Percentiles rank a stretch among this genome's conserved stretches.
These are phyloP conservation scores for Fragum whitleyi DNA, from an alignment of 2,888 invertebrate species.

Conservation along the genomic window DNA sequence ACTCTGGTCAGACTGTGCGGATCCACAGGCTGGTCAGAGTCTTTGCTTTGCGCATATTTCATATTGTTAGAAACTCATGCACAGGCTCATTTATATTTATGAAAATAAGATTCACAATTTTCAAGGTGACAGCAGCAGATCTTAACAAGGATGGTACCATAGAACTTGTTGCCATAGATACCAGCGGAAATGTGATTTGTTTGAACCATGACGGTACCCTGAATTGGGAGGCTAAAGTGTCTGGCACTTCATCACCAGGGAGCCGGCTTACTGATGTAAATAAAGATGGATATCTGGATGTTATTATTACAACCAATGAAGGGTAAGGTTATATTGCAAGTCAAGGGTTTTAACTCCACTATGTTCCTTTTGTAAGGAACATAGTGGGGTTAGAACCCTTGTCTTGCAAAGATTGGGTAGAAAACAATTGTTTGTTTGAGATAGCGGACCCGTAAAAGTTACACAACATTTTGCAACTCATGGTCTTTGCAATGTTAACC, in stretches of 20 bases:
- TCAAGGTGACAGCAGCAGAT: slow-evolving; percentile 80
- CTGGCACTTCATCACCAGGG: slow-evolving; percentile 76
- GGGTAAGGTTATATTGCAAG: slow-evolving; percentile 77
- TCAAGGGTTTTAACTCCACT: no score
- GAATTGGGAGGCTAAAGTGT: slow-evolving; percentile 76
- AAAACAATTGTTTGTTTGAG: background rate
- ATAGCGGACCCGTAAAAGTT: no score
- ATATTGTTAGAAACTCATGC: no score
- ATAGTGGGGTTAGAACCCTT: no score
- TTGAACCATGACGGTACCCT: slow-evolving; percentile 69
- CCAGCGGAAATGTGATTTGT: slow-evolving; percentile 79
- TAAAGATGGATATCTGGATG: slow-evolving; percentile 76
- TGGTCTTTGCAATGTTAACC: no score
- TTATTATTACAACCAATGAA: slow-evolving; percentile 78
- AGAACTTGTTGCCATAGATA: slow-evolving; percentile 79
- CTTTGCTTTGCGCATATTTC: no score
- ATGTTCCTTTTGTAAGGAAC: no score
- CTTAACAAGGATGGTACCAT: slow-evolving; percentile 75
- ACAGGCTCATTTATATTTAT: no score
- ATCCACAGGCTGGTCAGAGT: no score
- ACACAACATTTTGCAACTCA: no score
- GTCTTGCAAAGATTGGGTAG: background rate
- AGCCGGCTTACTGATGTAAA: slow-evolving; percentile 77
- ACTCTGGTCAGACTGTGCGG: no score
- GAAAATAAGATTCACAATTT: no score